Percentiles rank a stretch among this genome's conserved stretches.
Conservation (phyloP, 2,888 invertebrate genomes). For the Hirtodrosophila confusa region DNA sequence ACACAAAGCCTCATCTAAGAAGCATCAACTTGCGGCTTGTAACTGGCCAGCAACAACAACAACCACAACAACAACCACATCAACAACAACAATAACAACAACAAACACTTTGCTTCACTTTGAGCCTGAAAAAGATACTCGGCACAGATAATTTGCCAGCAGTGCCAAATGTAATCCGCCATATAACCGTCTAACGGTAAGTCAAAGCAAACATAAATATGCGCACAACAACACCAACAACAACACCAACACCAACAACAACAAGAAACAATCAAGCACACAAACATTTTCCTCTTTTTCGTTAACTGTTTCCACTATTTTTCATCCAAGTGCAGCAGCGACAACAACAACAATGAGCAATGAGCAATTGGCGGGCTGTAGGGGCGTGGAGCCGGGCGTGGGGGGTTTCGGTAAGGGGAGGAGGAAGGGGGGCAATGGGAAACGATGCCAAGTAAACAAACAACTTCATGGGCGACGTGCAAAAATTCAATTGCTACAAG, state of each 20-base stretch:
- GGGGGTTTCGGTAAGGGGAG: slow-evolving; percentile 4
- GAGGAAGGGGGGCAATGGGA: slow-evolving; percentile 26
- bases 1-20: slow-evolving; percentile 23
- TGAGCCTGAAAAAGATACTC: slow-evolving; percentile 55
- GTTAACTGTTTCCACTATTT: slow-evolving; percentile 78
- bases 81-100: slow-evolving; percentile 16
- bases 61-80: slow-evolving; percentile 5
- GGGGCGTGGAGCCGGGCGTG: not conserved
- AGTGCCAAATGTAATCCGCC: slow-evolving; percentile 80
- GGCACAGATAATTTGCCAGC: slow-evolving; percentile 78
- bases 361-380: slow-evolving; percentile 6
- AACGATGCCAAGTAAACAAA: slow-evolving; percentile 75
- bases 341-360: slow-evolving; percentile 33
- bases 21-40: slow-evolving; percentile 30
- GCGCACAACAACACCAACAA: slow-evolving; percentile 49
- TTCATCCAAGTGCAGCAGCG: slow-evolving; percentile 71
- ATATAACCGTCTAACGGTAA: slow-evolving; percentile 78
- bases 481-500: slow-evolving; percentile 80
- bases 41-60: slow-evolving; percentile 16
- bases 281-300: slow-evolving; percentile 72
- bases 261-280: slow-evolving; percentile 63
- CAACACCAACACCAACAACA: slow-evolving; percentile 33
- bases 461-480: slow-evolving; percentile 80
- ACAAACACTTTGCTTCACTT: slow-evolving; percentile 47
- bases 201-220: slow-evolving; percentile 80